Evolutionary conservation across 2,113 vertebrate species (phyloP).

Genomic region (Hydrochoerus hydrochaeris): DNA sequence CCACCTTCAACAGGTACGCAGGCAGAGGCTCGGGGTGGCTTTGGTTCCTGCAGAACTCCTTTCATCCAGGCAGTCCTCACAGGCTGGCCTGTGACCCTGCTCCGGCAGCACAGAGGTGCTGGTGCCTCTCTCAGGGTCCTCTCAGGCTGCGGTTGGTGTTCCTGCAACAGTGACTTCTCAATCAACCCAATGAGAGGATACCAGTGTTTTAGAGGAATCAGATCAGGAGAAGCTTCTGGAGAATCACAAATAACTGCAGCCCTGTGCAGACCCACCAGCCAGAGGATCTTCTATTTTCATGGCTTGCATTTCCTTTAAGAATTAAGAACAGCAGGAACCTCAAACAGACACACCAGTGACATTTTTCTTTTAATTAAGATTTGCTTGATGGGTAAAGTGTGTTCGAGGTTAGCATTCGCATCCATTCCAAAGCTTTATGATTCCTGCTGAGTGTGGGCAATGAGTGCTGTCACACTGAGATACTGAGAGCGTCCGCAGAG

Average conservation of each 20-base stretch:
- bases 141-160: slow-evolving; percentile 26
- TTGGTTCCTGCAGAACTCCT: neutral
- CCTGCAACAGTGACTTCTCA: slow-evolving; percentile 9
- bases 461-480: slow-evolving; percentile 10
- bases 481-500: neutral
- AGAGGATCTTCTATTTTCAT: neutral
- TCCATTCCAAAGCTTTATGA: slow-evolving; percentile 55
- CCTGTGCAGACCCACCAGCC: neutral
- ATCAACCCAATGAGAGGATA: neutral
- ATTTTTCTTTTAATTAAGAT: slow-evolving; percentile 47
- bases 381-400: slow-evolving; percentile 36
- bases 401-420: slow-evolving; percentile 51
- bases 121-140: neutral
- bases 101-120: neutral
- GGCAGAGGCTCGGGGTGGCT: neutral
- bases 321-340: neutral
- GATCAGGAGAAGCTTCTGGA: neutral
- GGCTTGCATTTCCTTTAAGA: slow-evolving; percentile 12
- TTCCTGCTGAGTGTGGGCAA: neutral
- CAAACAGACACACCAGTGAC: slow-evolving; percentile 7
- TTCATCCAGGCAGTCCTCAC: neutral
- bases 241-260: slow-evolving; percentile 11
- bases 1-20: neutral
- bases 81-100: neutral
- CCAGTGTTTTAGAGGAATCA: slow-evolving; percentile 7